Conservation (phyloP, 1,140 invertebrate genomes). For the Pogonus chalceus region DNA sequence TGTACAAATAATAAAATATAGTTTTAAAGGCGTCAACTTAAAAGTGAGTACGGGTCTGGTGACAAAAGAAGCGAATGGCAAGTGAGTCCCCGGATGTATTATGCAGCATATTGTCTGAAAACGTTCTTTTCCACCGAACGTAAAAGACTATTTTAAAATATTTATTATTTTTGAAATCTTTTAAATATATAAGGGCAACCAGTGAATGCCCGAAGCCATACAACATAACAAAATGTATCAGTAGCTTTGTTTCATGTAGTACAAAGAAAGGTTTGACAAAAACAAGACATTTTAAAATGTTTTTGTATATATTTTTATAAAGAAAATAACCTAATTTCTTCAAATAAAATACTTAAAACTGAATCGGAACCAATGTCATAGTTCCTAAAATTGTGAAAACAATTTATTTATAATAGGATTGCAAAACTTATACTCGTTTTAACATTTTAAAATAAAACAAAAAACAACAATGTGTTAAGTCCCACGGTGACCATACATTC, state of each 20-base stretch:
- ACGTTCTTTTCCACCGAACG: not conserved
- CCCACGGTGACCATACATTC: too few species aligned
- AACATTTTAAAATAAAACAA: too few species aligned
- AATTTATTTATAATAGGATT: too few species aligned
- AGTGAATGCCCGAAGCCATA: not conserved
- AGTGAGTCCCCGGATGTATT: not conserved
- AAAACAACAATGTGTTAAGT: too few species aligned
- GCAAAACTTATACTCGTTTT: too few species aligned
- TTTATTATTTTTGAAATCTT: conserved; percentile 3
- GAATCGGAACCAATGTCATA: too few species aligned
- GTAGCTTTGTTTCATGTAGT: not conserved
- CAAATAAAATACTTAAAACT: too few species aligned
- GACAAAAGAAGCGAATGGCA: not conserved
- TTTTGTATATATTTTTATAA: conserved; percentile 1
- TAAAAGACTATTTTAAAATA: not conserved
- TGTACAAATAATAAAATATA: too few species aligned
- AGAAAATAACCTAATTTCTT: not conserved
- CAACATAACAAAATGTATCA: not conserved
- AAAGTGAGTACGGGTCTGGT: not conserved
- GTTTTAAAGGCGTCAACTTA: too few species aligned
- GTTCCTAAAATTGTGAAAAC: too few species aligned
- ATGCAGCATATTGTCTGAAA: not conserved
- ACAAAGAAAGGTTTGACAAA: not conserved
- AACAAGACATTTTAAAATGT: conserved; percentile 15
- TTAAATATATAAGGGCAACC: not conserved